Base-by-base conservation (phyloP, 2,888 invertebrate species). In the Lasius platythorax region DNA sequence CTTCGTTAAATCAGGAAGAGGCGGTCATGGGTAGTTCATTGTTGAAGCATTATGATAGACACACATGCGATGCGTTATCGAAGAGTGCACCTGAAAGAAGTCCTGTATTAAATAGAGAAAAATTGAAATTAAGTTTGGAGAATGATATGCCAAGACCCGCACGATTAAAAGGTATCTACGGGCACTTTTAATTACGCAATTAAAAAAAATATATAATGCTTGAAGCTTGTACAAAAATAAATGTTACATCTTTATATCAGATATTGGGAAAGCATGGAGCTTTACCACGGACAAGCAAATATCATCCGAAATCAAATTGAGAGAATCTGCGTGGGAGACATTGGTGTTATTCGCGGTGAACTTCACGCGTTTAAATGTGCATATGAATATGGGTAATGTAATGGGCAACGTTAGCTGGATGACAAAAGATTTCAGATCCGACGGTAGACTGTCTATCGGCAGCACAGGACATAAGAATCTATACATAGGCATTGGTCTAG, bases 371-470 rank as follows among this genome's bases (percentile, higher is more conserved):
- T 96, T 99, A 76, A 99, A 99, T 95, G 98, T 99, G 12, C 98
- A 99, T 94, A 99, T 99, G 98, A 99, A 99, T 95, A 99, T 99
- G 99, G 99, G 99, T 63, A 99, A 99, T 94, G 99, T 99, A 0
- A 99, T 99, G 99, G 99, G 99, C 18, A 99, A 99, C 94, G 99
- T 99, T 84, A 97, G 97, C 97, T 99, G 99, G 99, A 96, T 98
- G 94, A 98, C 98, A 11, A 98, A 98, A 94, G 98, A 98, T 94
- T 98, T 99, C 94, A 97, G 98, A 94, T 98, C 98, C 78, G 98
- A 98, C 93, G 99, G 99, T 0, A 96, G 99, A 50, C 96, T 99
- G 37, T 98, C 98, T 86, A 99, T 99, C 92, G 99, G 99, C 92
- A 99, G 99, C 94, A 98, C 97, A 1, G 99, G 99, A 0, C 98